A percentile compares a stretch with the other conserved stretches of the same genome.
Conservation (phyloP, 1,140 invertebrate species). For the Adelges cooleyi region DNA sequence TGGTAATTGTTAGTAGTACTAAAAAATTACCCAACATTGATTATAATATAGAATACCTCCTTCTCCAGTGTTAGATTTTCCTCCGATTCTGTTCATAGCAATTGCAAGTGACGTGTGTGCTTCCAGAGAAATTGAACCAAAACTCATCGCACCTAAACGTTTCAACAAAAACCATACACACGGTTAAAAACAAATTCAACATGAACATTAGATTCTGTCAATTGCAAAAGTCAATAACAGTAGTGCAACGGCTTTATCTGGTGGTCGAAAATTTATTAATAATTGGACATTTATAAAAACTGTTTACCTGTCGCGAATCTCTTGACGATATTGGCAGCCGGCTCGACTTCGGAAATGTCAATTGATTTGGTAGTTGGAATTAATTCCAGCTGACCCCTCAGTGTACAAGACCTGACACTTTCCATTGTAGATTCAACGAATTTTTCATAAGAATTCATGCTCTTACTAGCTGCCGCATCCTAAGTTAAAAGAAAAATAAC, state of each 20-base stretch:
- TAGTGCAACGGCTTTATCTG: too few relatives aligned
- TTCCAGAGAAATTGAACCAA: constrained; percentile 86
- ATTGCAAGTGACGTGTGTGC: constrained; percentile 88
- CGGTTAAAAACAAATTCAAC: constrained; percentile 39
- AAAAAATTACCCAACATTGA: too few relatives aligned
- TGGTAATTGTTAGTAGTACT: not conserved
- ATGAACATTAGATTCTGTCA: too few relatives aligned
- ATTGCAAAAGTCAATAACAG: too few relatives aligned
- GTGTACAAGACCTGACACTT: constrained; percentile 73
- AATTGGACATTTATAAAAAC: too few relatives aligned
- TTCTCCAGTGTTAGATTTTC: constrained; percentile 64
- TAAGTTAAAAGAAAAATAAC: too few relatives aligned
- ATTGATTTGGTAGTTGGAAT: constrained; percentile 62
- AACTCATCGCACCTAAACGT: constrained; percentile 70
- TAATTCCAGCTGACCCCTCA: constrained; percentile 85
- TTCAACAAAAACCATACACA: not conserved
- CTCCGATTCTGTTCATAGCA: constrained; percentile 85
- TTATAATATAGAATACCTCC: constrained; percentile 42
- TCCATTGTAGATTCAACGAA: constrained; percentile 80
- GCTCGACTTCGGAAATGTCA: constrained; percentile 77
- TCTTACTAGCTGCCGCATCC: constrained; percentile 77
- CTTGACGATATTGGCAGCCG: constrained; percentile 90
- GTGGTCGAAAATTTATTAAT: too few relatives aligned
- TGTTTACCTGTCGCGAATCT: constrained; percentile 55
- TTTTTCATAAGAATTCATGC: constrained; percentile 68